Base-by-base conservation (phyloP, 2,797 vertebrate genomes). In the Merluccius polli region DNA sequence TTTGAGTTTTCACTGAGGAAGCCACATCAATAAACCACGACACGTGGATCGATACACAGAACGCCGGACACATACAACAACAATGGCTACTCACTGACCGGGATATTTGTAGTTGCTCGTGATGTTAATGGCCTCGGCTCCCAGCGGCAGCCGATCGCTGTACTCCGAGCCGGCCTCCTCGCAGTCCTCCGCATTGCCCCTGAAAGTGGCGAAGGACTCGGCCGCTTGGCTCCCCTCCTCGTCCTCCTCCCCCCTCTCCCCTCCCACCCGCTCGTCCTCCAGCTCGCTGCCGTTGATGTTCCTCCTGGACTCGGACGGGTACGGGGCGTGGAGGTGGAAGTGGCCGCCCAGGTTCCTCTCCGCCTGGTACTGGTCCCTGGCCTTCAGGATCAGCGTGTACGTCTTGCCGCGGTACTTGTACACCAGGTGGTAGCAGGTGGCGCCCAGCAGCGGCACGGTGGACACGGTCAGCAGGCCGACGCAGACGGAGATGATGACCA, bases 371-470 rank as follows among this genome's bases (percentile, higher is more conserved):
- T 94, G 94, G 79, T 95, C 95, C 83, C 96, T 96, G 0, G 96
- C 92, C 81, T 96, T 95, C 91, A 99, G 92, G 87, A 98, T 98
- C 38, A 99, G 91, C 82, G 95, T 96, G 89, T 98, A 99, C 31
- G 97, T 98, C 88, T 99, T 98, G 73, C 94, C 95, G 27, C 93
- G 96, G 85, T 98, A 97, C 73, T 96, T 98, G 92, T 97, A 95
- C 80, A 98, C 92, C 76, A 99, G 90, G 82, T 99, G 97, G 87
- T 96, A 99, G 90, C 97, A 99, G 0, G 95, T 95, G 5, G 98
- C 98, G 0, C 95, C 97, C 35, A 99, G 91, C 76, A 99, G 86
- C 2, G 98, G 98, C 72, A 99, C 93, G 0, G 98, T 99, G 77
- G 98, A 98, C 87, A 99, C 92, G 3, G 95, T 95, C 74, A 99